A percentile compares a stretch with the other conserved stretches of the same genome.
Evolutionary conservation across 2,113 vertebrate genomes (phyloP).

Genomic region (Leuciscus idus): DNA sequence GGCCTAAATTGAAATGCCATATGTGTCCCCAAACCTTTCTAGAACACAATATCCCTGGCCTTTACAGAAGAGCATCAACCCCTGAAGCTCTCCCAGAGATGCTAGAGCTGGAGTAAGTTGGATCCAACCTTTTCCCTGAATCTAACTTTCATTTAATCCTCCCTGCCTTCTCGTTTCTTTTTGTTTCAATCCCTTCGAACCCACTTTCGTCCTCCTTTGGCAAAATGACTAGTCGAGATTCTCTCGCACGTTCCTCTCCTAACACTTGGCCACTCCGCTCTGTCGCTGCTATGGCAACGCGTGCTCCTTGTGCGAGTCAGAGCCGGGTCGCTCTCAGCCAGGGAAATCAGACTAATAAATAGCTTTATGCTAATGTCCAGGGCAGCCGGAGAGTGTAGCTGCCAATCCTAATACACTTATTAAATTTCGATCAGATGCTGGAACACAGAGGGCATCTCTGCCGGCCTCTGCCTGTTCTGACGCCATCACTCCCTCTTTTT

Average conservation of each 20-base stretch:
- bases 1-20: not conserved
- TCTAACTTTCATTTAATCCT: not conserved
- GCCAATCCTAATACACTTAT: slow-evolving; percentile 81
- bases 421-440: slow-evolving; percentile 64
- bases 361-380: slow-evolving; percentile 82
- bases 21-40: not conserved
- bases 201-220: slow-evolving; percentile 51
- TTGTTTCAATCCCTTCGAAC: slow-evolving; percentile 38
- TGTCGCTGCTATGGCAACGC: slow-evolving; percentile 66
- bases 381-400: slow-evolving; percentile 68
- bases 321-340: slow-evolving; percentile 67
- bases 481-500: slow-evolving; percentile 1
- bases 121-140: slow-evolving; percentile 32
- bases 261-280: slow-evolving; percentile 58
- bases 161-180: slow-evolving; percentile 30
- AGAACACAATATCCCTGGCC: slow-evolving; percentile 14
- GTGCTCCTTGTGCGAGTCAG: slow-evolving; percentile 39
- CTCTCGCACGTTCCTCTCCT: slow-evolving; percentile 57
- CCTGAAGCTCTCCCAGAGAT: slow-evolving; percentile 9
- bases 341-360: slow-evolving; percentile 84
- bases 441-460: slow-evolving; percentile 50
- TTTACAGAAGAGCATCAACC: not conserved
- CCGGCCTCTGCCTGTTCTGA: slow-evolving; percentile 11
- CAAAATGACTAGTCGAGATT: slow-evolving; percentile 66
- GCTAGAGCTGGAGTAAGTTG: not conserved